Evolutionary conservation across 37 sponge, comb jelly and placozoan species (phyloP), one percentile per base, ranked within the genome.

Genomic region (Chondrosia reniformis): DNA sequence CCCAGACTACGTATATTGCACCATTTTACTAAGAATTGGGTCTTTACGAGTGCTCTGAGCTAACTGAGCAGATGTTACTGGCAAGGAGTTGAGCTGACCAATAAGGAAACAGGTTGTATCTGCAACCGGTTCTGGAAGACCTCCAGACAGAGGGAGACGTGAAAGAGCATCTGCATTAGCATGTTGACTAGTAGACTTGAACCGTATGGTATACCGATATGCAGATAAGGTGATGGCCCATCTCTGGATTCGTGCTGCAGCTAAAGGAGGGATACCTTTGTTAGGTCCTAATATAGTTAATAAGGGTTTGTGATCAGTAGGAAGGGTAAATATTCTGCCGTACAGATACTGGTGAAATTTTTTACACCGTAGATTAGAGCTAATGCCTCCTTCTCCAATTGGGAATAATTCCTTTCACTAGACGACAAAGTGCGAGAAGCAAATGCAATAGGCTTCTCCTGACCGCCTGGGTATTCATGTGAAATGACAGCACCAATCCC

Each of bases 341-440:
- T 64, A 64, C 34, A 64, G 6, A 7, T 64, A 64, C 36, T 64
- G 66, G 7, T 64, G 66, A 13, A 64, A 64, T 28, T 9, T 9
- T 19, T 7, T 2, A 80, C 28, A 4, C 9, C 45, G 24, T 15
- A 78, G 10, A 78, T 33, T 0, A 78, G n/a, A 27, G 55, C 52
- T 3, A 80, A 55, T 2, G 80, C 80, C 15, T 80, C 80, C 43
- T 67, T 80, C 67, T 80, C 80, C 3, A 80, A 22, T n/a, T 67
- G 67, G 22, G 71, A 39, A 46, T 80, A 80, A 31, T 45, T 37
- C 4, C 33, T 65, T 15, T 80, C 80, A 45, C 67, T 46, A 21
- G 28, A 31, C 17, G 69, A 13, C 34, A 80, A 42, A 3, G 46
- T 66, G 5, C 71, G 65, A 45, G 67, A 65, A 31, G 45, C 49